Conservation (phyloP, 2,888 invertebrate genomes). For the Eurois occulta region DNA sequence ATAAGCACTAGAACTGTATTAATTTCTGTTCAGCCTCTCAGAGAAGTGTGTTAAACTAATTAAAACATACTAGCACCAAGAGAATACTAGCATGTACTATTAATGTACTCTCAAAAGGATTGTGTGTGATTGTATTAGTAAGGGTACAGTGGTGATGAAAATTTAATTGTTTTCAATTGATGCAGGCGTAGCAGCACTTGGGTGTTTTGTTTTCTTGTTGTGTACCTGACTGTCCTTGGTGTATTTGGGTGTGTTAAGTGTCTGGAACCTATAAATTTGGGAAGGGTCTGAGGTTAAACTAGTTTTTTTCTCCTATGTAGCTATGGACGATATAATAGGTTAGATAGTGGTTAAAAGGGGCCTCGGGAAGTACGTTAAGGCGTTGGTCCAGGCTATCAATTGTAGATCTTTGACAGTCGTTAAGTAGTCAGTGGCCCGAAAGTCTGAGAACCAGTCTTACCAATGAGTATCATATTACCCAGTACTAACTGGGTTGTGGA, state of each 20-base stretch:
- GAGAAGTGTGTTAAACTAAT: conserved; percentile 66
- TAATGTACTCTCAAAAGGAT: conserved; percentile 32
- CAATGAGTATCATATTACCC: too few relatives aligned
- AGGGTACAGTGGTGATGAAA: conserved; percentile 19
- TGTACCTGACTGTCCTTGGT: background rate
- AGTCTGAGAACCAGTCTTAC: too few relatives aligned
- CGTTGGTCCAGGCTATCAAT: too few relatives aligned
- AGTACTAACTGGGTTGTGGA: too few relatives aligned
- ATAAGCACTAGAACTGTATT: conserved; percentile 1
- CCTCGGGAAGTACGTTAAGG: too few relatives aligned
- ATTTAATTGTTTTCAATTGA: conserved; percentile 44
- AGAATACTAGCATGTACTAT: conserved; percentile 47
- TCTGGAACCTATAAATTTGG: background rate
- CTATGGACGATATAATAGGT: background rate
- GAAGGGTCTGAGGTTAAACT: background rate
- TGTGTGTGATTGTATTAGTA: conserved; percentile 42
- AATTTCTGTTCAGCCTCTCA: background rate
- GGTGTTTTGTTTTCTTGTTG: conserved; percentile 16
- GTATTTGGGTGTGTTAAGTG: background rate
- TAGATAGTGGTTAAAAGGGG: background rate
- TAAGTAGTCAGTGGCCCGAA: too few relatives aligned
- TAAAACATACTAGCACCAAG: conserved; percentile 56
- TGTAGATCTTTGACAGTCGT: too few relatives aligned
- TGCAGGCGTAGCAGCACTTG: background rate
- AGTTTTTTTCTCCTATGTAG: background rate